Base-by-base conservation (phyloP, 2,113 vertebrate genomes). In the Oenanthe melanoleuca region DNA sequence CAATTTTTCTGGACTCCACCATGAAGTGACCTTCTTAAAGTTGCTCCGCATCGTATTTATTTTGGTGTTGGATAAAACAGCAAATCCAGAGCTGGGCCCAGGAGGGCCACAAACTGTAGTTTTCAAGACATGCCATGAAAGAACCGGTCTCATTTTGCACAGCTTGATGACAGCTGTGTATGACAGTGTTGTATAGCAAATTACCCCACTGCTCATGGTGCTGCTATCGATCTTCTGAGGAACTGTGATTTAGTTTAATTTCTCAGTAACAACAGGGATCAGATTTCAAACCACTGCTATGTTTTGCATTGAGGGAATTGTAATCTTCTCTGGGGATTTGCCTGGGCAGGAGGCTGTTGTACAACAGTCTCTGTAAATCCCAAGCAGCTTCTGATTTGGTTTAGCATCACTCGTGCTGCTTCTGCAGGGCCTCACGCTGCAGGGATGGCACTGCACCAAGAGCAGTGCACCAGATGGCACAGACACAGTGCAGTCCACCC, bases 41-140 rank as follows among this genome's bases (percentile, higher is more conserved):
- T 5, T 31, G 16, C 13, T 85, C 42, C 37, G n/a, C 31, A 29
- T 73, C 3, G 0, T 14, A 24, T n/a, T 20, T 4, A 31, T 31
- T 60, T 37, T 77, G 45, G 19, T 24, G 17, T 17, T 64, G 55
- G 63, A n/a, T 29, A n/a, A 49, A 81, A 29, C 14, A 28, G 38
- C 5, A 8, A 52, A 75, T 61, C 15, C 50, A 81, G 42, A 59
- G 53, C 34, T 8, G 13, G 25, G n/a, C 6, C 12, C 4, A 12
- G 23, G 13, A 34, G 3, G 57, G 40, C n/a, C n/a, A 37, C 15
- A 20, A 65, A 5, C 20, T 40, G 20, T 5, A 2, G 10, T 26
- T 65, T 57, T 55, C 26, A 15, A 44, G 40, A 14, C 11, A 10
- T 6, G 21, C 0, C 33, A 20, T 3, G 7, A 20, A 34, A 34